These are phyloP conservation scores for Isaurus tuberculatus DNA, from an alignment of 92 coral and sea anemone species.

Conservation along the genomic window DNA sequence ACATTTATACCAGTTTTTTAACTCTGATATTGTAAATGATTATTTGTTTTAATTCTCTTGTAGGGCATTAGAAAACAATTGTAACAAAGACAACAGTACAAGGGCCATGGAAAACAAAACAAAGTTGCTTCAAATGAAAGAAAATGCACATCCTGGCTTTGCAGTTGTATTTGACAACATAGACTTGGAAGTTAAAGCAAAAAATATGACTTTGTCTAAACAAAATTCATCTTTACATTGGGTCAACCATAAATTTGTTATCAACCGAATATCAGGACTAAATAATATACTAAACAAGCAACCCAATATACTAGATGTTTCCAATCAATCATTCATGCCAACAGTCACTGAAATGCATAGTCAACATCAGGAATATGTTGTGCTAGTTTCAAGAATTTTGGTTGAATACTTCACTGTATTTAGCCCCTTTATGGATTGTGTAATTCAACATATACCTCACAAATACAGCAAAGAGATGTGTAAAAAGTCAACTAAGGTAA, in stretches of 20 bases:
- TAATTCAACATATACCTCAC: not conserved
- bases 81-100: not conserved
- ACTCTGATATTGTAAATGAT: not conserved
- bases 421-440: not conserved
- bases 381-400: slow-evolving; percentile 41
- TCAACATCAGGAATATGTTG: slow-evolving; percentile 40
- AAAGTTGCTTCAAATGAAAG: slow-evolving; percentile 10
- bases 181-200: slow-evolving; percentile 14
- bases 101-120: not conserved
- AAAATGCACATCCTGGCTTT: slow-evolving; percentile 18
- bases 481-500: slow-evolving; percentile 3
- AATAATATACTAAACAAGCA: slow-evolving; percentile 24
- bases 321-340: slow-evolving; percentile 42
- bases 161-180: slow-evolving; percentile 14
- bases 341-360: slow-evolving; percentile 27
- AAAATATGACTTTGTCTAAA: slow-evolving; percentile 31
- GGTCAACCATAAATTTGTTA: slow-evolving; percentile 57
- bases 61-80: slow-evolving; percentile 3
- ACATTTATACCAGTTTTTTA: not conserved
- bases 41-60: not conserved
- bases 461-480: not conserved
- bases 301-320: slow-evolving; percentile 28
- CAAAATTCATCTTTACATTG: slow-evolving; percentile 52
- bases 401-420: slow-evolving; percentile 42
- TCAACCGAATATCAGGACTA: slow-evolving; percentile 50